phyloP scores from a whole-genome alignment of 2,888 invertebrate genomes.

The Apodemia duryi region DNA sequence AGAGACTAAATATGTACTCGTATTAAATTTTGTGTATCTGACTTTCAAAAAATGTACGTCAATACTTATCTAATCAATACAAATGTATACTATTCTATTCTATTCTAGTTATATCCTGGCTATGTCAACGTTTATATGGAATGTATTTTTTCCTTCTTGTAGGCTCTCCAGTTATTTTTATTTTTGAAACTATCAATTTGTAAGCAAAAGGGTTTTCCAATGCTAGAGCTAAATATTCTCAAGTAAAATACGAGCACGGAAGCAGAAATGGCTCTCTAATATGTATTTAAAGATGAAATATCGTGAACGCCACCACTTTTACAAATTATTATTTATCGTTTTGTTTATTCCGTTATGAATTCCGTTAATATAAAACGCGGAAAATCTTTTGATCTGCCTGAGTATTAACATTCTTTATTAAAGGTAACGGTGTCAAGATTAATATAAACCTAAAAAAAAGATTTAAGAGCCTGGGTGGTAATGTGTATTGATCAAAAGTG shows the following conservation, averaged over 20 bases:
- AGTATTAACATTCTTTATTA: background rate
- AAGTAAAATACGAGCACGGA: background rate
- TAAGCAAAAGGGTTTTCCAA: background rate
- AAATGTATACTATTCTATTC: no score
- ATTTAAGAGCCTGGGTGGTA: no score
- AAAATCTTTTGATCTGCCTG: background rate
- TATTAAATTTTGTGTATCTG: no score
- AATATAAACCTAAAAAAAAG: no score
- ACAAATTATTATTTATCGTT: background rate
- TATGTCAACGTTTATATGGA: background rate
- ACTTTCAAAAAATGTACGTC: no score
- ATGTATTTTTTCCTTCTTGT: no score
- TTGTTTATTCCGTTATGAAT: background rate
- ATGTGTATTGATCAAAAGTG: no score
- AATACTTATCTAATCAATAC: no score
- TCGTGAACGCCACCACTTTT: background rate
- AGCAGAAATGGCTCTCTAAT: background rate
- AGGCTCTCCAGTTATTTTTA: no score
- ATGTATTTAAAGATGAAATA: constrained; percentile 4
- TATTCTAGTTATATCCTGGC: background rate
- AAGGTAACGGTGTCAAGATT: background rate
- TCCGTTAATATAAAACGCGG: background rate
- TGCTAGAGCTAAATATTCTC: background rate
- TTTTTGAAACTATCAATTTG: background rate
- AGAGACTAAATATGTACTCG: no score